These are phyloP conservation scores for Thaleichthys pacificus DNA, from an alignment of 2,797 vertebrate species.

Conservation along the genomic window DNA sequence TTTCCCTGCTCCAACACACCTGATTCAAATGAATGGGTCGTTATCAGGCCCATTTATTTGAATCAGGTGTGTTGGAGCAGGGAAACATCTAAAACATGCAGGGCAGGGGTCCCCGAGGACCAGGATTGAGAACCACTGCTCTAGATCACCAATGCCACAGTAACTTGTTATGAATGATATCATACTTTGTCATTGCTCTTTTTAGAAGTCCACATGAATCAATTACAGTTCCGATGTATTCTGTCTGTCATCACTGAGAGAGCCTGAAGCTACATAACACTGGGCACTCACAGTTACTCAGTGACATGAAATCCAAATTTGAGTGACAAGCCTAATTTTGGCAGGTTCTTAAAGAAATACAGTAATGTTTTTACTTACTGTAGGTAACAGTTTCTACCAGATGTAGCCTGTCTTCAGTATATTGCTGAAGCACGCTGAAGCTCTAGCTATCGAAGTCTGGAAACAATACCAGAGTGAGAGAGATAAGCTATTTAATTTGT, in stretches of 20 bases:
- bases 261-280: constrained; percentile 24
- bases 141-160: constrained; percentile 19
- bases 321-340: constrained; percentile 59
- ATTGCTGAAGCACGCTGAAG: background rate
- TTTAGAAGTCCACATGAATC: constrained; percentile 26
- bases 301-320: constrained; percentile 23
- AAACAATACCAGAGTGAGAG: background rate
- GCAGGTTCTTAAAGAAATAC: constrained; percentile 34
- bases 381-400: constrained; percentile 10
- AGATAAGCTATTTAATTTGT: background rate
- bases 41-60: no score
- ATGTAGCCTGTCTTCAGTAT: constrained; percentile 7
- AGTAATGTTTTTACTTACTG: constrained; percentile 44
- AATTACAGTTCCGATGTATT: constrained; percentile 14
- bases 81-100: no score
- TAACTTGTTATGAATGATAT: constrained; percentile 27
- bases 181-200: constrained; percentile 15
- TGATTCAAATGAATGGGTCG: no score
- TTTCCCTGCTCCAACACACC: no score
- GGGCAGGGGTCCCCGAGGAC: no score
- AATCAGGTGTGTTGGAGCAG: no score
- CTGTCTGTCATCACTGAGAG: constrained; percentile 13
- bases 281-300: background rate
- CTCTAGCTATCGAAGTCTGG: no score
- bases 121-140: no score